Base-by-base conservation (phyloP, 2,113 vertebrate genomes). In the Mesocricetus auratus region DNA sequence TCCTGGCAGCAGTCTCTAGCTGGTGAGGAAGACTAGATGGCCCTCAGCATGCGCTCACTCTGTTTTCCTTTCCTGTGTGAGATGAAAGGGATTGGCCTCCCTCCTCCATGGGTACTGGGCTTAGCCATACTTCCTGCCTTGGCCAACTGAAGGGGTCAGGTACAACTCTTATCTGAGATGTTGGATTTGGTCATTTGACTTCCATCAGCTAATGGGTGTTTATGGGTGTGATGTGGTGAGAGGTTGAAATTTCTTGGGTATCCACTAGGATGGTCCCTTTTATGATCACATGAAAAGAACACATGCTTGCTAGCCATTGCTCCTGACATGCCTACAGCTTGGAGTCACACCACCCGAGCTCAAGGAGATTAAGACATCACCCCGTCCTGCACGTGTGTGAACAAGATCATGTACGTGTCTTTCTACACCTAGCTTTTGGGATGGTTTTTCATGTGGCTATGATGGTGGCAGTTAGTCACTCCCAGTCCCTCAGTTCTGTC, bases 61-160 rank as follows among this genome's bases (percentile, higher is more conserved):
- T 26, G 26, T 7, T 1, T 26, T 15, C 8, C 47, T 26, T 29
- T 21, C 64, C 53, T n/a, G 90, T n/a, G 0, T 5, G 19, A 5
- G 22, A 19, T 45, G 31, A 21, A 53, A 21, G 82, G 19, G 39
- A 39, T 13, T 3, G 5, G 12, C 7, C 17, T 73, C 24, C 45
- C 8, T 62, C 39, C 17, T 66, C 62, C 42, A 0, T 1, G 4
- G 58, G 31, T 5, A 24, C 0, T 16, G 13, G 19, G 7, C 17
- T 11, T 53, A 33, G 56, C n/a, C 39, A 8, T 8, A 24, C 16
- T 31, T 2, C 13, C 21, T 31, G 16, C 56, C 68, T 7, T 21
- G 3, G 31, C 24, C 58, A 17, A 36, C 1, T 29, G 33, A 13
- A 10, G 3, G 64, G 3, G 4, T 0, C 19, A 47, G 39, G 4